phyloP scores from a whole-genome alignment of 2,113 vertebrate species.

The Neodontobutis hainanensis region DNA sequence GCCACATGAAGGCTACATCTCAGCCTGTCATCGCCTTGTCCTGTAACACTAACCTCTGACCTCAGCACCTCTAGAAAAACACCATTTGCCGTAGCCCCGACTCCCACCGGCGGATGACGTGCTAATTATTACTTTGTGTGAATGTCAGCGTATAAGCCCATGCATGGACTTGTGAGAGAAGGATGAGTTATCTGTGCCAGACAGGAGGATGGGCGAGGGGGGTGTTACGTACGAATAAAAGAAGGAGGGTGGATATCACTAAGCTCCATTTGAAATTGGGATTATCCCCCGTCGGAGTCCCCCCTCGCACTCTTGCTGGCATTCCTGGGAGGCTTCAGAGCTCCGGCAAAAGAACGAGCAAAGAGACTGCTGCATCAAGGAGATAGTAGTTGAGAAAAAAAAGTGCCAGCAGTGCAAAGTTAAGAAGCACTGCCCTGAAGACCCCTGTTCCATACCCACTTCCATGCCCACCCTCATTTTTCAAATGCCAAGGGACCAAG shows the following conservation, averaged over 20 bases:
- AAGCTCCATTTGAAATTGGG: slow-evolving; percentile 77
- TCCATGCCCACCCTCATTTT: slow-evolving; percentile 15
- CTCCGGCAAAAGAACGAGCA: slow-evolving; percentile 42
- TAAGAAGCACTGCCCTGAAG: slow-evolving; percentile 29
- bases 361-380: slow-evolving; percentile 56
- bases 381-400: slow-evolving; percentile 64
- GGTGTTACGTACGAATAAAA: slow-evolving; percentile 37
- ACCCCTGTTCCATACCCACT: slow-evolving; percentile 34
- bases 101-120: slow-evolving; percentile 45
- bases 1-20: slow-evolving; percentile 1
- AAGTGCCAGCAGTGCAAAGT: slow-evolving; percentile 54
- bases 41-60: slow-evolving; percentile 39
- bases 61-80: slow-evolving; percentile 16
- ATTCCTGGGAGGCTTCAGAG: slow-evolving; percentile 64
- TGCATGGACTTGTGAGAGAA: slow-evolving; percentile 31
- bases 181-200: slow-evolving; percentile 76
- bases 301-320: slow-evolving; percentile 45
- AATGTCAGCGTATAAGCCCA: slow-evolving; percentile 21
- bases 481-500: slow-evolving; percentile 38
- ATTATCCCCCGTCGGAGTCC: slow-evolving; percentile 69
- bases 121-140: slow-evolving; percentile 65
- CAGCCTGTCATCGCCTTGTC: slow-evolving; percentile 20
- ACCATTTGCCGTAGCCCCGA: not conserved
- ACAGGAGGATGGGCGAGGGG: slow-evolving; percentile 63
- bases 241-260: slow-evolving; percentile 57